A percentile compares a stretch with the other conserved stretches of the same genome.
phyloP scores from a whole-genome alignment of 1,140 invertebrate species.

The Temnothorax curvispinosus region DNA sequence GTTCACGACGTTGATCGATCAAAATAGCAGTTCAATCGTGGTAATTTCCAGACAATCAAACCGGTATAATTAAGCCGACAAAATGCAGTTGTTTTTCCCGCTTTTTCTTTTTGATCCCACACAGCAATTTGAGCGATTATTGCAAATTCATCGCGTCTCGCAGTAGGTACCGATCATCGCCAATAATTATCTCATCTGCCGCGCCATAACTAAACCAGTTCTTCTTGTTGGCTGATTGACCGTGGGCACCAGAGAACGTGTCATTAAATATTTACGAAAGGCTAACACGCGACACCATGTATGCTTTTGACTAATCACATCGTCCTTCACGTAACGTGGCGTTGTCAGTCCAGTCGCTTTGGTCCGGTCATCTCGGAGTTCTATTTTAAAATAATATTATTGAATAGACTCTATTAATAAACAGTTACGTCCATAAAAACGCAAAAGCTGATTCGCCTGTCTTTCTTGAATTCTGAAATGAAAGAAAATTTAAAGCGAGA shows the following conservation, averaged over 20 bases:
- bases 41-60: conserved; percentile 25
- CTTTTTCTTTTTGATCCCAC: background rate
- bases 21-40: background rate
- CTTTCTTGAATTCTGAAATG: background rate
- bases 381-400: background rate
- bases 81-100: background rate
- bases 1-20: background rate
- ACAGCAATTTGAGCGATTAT: conserved; percentile 38
- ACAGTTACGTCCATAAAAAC: background rate
- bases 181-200: conserved; percentile 59
- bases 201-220: conserved; percentile 63
- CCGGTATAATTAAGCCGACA: conserved; percentile 5
- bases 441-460: background rate
- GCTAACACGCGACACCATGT: conserved; percentile 4
- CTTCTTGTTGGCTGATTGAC: conserved; percentile 20
- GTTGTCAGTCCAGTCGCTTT: background rate
- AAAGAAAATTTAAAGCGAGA: background rate
- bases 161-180: conserved; percentile 30
- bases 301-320: background rate
- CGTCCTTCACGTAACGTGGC: background rate
- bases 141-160: conserved; percentile 58
- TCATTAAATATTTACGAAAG: conserved; percentile 59
- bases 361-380: background rate
- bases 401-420: background rate
- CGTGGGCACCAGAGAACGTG: background rate